These are phyloP conservation scores for Adelosebastes latens DNA, from an alignment of 2,797 vertebrate genomes.

Conservation along the genomic window DNA sequence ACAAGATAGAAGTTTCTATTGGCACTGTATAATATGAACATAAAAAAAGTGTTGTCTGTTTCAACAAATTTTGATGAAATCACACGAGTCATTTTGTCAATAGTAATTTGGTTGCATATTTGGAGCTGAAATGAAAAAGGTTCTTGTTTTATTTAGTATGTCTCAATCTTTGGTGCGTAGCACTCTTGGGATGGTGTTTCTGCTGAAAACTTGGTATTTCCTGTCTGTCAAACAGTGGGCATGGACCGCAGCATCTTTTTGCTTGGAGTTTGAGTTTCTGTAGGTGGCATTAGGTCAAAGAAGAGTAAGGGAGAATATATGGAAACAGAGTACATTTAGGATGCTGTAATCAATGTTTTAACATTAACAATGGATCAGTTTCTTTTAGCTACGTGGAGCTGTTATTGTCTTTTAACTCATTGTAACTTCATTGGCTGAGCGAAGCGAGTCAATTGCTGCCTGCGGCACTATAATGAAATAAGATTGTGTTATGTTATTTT, in stretches of 20 bases:
- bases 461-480: no score
- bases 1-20: background rate
- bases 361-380: background rate
- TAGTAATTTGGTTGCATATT: slow-evolving; percentile 3
- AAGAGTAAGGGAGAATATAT: background rate
- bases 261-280: background rate
- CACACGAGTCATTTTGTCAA: background rate
- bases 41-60: slow-evolving; percentile 3
- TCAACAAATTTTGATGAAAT: slow-evolving; percentile 13
- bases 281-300: background rate
- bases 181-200: background rate
- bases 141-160: background rate
- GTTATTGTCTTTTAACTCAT: background rate
- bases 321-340: background rate
- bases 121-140: background rate
- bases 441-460: no score
- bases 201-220: background rate
- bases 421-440: no score
- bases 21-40: background rate
- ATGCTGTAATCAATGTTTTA: background rate
- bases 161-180: background rate
- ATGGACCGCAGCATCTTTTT: background rate
- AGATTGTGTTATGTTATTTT: no score
- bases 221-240: background rate
- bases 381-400: background rate